Evolutionary conservation across 2,797 vertebrate species (phyloP), one percentile per base, ranked within the genome.

Genomic region (Uromys caudimaculatus): DNA sequence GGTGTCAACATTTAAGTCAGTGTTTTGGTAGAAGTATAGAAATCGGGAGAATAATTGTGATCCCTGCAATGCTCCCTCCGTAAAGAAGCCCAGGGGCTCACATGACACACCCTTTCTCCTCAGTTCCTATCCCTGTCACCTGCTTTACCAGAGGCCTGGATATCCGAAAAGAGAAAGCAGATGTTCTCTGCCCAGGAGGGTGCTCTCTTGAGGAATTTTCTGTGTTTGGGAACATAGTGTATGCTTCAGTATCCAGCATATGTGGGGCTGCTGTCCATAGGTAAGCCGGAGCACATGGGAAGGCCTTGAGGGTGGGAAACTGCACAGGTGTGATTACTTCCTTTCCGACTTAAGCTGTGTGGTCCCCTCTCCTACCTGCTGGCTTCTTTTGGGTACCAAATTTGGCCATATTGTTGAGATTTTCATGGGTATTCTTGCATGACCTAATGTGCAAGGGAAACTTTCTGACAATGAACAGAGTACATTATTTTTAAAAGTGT

Each of bases 211-310:
- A 98, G 97, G 98, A 98, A 23, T 97, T 99, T 60, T 98, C 99
- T 0, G 99, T 99, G 93, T 99, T 99, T 94, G 99, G 99, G 73
- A 99, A 99, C n/a, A 98, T 97, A 73, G 83, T 99, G 11, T 99
- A 99, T 93, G 99, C 99, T 35, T 99, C 99, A 14, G 98, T 99
- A 47, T 99, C 99, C 8, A 99, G 99, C 56, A 60, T 99, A 76
- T 99, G 99, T 19, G 99, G 99, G 54, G 99, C 99, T 3, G 99
- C 99, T 6, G 77, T 99, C 93, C 99, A 99, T 98, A 99, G 99
- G 99, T 99, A 98, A 97, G 97, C 79, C 54, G 3, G 13, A 14
- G 44, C n/a, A 14, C 10, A 6, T 50, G 41, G 11, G 44, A 47
- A 23, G 83, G 62, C 76, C 10, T 1, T 23, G 19, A 0, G 21